Percentiles rank a stretch among this genome's conserved stretches.
Evolutionary conservation across 2,888 invertebrate species (phyloP).

Genomic region (Drosophila heteroneura): DNA sequence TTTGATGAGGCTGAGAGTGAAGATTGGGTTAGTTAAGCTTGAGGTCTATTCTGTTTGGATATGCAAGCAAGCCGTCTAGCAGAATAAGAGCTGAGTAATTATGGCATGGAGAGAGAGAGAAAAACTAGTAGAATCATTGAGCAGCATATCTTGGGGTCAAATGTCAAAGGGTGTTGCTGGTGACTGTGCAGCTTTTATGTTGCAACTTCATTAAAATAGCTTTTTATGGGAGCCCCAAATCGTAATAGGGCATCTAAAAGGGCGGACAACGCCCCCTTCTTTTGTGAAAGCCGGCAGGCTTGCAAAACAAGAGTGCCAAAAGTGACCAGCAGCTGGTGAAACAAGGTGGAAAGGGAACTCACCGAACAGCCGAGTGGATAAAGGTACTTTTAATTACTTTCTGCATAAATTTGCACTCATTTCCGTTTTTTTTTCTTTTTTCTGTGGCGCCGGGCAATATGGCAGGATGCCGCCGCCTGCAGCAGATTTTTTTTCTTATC

Average conservation of each 20-base stretch:
- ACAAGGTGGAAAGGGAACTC: constrained; percentile 15
- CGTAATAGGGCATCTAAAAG: constrained; percentile 58
- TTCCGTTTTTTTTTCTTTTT: constrained; percentile 22
- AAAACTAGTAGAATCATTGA: constrained; percentile 2
- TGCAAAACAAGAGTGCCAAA: constrained; percentile 5
- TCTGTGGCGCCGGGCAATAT: constrained; percentile 7
- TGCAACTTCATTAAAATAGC: constrained; percentile 74
- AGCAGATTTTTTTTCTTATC: constrained; percentile 8
- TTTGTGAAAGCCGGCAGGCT: background rate
- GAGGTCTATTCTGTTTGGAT: constrained; percentile 59
- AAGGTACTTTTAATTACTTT: constrained; percentile 75
- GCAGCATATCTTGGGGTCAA: constrained; percentile 27
- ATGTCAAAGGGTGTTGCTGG: constrained; percentile 35
- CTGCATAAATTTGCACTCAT: constrained; percentile 76
- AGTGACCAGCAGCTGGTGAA: constrained; percentile 7
- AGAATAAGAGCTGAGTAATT: background rate
- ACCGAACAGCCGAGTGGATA: constrained; percentile 49
- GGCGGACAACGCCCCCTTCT: constrained; percentile 17
- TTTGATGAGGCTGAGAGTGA: background rate
- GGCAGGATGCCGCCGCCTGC: constrained; percentile 16
- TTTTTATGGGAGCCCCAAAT: constrained; percentile 60
- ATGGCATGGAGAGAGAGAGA: background rate
- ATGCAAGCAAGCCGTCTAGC: constrained; percentile 14
- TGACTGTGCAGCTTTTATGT: constrained; percentile 62
- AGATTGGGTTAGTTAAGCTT: constrained; percentile 23